A percentile compares a stretch with the other conserved stretches of the same genome.
These are phyloP conservation scores for Sitta carolinensis DNA, from an alignment of 2,797 vertebrate genomes.

Conservation along the genomic window DNA sequence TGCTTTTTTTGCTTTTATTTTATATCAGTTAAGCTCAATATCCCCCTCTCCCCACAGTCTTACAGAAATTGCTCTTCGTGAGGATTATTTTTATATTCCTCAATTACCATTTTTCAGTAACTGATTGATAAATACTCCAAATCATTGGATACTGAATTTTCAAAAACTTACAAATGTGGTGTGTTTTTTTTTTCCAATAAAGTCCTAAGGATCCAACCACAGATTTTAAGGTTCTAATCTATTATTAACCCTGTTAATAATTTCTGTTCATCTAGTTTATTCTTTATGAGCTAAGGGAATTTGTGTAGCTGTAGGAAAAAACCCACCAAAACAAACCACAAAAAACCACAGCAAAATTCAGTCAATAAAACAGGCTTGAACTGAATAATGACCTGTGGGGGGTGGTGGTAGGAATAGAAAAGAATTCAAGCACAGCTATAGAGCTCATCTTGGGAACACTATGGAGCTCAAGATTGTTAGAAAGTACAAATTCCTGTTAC, in stretches of 20 bases:
- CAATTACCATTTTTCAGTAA: neutral
- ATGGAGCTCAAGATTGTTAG: neutral
- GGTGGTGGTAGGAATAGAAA: neutral
- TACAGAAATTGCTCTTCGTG: neutral
- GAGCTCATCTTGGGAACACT: neutral
- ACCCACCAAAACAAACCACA: neutral
- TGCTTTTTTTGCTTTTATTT: neutral
- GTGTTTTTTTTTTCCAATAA: neutral
- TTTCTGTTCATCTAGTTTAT: neutral
- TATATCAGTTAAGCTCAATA: neutral
- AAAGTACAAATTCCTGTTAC: neutral
- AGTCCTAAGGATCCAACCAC: neutral
- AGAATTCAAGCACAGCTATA: neutral
- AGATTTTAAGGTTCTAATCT: neutral
- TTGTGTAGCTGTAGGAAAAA: neutral
- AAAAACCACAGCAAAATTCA: neutral
- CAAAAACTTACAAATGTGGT: neutral
- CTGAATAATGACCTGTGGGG: neutral
- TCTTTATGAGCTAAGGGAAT: neutral
- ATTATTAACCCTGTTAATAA: neutral
- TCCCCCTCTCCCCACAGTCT: accelerated
- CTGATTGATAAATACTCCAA: neutral
- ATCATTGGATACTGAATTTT: neutral
- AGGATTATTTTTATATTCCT: neutral
- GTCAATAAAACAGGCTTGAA: neutral